phyloP scores from a whole-genome alignment of 2,797 vertebrate genomes.

The Aphelocoma californica region DNA sequence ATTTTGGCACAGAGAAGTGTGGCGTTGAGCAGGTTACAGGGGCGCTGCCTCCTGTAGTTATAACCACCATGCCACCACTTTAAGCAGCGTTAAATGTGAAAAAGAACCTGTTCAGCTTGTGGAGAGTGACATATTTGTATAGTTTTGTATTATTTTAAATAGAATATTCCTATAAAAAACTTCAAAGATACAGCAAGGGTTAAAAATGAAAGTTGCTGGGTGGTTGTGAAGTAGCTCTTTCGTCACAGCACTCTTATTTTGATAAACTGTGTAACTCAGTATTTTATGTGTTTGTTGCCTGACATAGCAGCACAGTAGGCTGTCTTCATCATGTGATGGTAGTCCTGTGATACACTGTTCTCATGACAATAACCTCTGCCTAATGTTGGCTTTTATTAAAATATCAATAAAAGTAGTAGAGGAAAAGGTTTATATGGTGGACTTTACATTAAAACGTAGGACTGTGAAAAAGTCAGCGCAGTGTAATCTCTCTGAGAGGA shows the following conservation, averaged over 20 bases:
- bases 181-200: background rate
- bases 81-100: background rate
- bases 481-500: background rate
- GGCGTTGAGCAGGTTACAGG: background rate
- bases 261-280: background rate
- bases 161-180: background rate
- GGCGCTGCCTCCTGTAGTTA: accelerated
- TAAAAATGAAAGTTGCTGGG: background rate
- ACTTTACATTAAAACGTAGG: background rate
- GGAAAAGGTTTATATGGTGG: background rate
- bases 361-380: background rate
- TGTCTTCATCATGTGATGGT: background rate
- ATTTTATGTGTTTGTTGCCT: background rate
- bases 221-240: background rate
- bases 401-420: background rate
- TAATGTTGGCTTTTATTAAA: background rate
- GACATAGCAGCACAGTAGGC: background rate
- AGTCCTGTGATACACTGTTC: background rate
- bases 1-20: background rate
- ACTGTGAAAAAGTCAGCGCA: background rate
- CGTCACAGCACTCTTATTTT: background rate
- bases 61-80: background rate
- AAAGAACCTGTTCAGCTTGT: background rate
- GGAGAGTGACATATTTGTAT: background rate
- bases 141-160: background rate